These are phyloP conservation scores for Dissostichus mawsoni DNA, from an alignment of 2,113 vertebrate genomes.

Conservation along the genomic window DNA sequence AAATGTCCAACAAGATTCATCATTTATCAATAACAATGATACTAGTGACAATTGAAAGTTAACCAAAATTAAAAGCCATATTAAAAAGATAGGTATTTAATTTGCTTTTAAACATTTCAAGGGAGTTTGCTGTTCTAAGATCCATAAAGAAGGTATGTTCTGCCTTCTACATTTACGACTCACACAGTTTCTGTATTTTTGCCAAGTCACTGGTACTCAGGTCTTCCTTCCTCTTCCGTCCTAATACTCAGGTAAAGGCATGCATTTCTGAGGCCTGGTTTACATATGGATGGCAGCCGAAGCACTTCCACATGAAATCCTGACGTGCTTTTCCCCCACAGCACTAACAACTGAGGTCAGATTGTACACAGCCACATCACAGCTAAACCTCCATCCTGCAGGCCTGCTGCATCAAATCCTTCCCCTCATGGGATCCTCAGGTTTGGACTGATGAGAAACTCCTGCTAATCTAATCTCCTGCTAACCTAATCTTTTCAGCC, in stretches of 20 bases:
- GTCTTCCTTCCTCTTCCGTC: conserved; percentile 9
- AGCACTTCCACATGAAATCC: neutral
- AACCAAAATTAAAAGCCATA: too few relatives aligned
- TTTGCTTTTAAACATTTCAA: too few relatives aligned
- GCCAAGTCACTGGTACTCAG: neutral
- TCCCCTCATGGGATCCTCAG: conserved; percentile 9
- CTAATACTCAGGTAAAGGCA: conserved; percentile 7
- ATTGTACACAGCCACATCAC: conserved; percentile 15
- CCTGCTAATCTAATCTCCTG: neutral
- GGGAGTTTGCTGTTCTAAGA: too few relatives aligned
- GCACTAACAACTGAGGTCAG: neutral
- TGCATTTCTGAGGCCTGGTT: conserved; percentile 14
- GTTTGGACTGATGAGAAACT: conserved; percentile 26
- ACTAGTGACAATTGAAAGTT: too few relatives aligned
- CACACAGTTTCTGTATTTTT: conserved; percentile 1
- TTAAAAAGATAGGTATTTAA: too few relatives aligned
- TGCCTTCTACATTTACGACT: conserved; percentile 3
- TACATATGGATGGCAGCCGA: conserved; percentile 25
- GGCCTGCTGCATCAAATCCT: conserved; percentile 8
- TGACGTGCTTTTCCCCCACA: neutral
- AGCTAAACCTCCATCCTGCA: conserved; percentile 1
- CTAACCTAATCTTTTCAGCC: neutral
- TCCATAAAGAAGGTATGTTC: neutral
- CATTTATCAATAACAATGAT: neutral
- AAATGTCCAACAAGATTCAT: neutral